These are phyloP conservation scores for Chymomyza amoena DNA, from an alignment of 2,888 invertebrate genomes.

Conservation along the genomic window DNA sequence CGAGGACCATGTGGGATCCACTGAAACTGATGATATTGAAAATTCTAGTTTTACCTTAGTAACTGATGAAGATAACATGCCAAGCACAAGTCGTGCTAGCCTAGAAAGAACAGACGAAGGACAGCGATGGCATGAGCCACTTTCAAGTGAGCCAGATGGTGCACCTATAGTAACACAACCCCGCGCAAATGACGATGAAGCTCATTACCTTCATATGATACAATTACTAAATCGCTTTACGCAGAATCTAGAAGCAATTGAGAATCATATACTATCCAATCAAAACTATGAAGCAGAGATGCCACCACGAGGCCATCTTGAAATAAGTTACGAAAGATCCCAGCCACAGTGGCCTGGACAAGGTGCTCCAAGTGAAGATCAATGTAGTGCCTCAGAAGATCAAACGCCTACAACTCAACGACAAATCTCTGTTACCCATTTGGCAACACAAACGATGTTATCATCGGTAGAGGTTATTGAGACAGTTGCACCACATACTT, in stretches of 20 bases:
- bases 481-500: constrained; percentile 6
- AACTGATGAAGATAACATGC: constrained; percentile 1
- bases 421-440: neutral
- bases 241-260: constrained; percentile 56
- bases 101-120: neutral
- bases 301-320: neutral
- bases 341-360: neutral
- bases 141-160: neutral
- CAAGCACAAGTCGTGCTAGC: constrained; percentile 14
- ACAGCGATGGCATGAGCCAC: constrained; percentile 13
- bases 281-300: neutral
- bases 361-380: neutral
- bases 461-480: constrained; percentile 9
- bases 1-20: constrained; percentile 44
- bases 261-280: constrained; percentile 25
- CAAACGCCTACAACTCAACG: neutral
- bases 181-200: constrained; percentile 8
- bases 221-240: constrained; percentile 60
- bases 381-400: neutral
- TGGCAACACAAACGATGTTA: neutral
- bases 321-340: neutral
- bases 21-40: constrained; percentile 39
- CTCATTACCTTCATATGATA: constrained; percentile 54
- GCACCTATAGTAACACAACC: neutral
- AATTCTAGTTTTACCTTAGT: neutral